These are phyloP conservation scores for Amniataba percoides DNA, from an alignment of 2,797 vertebrate species.

Conservation along the genomic window DNA sequence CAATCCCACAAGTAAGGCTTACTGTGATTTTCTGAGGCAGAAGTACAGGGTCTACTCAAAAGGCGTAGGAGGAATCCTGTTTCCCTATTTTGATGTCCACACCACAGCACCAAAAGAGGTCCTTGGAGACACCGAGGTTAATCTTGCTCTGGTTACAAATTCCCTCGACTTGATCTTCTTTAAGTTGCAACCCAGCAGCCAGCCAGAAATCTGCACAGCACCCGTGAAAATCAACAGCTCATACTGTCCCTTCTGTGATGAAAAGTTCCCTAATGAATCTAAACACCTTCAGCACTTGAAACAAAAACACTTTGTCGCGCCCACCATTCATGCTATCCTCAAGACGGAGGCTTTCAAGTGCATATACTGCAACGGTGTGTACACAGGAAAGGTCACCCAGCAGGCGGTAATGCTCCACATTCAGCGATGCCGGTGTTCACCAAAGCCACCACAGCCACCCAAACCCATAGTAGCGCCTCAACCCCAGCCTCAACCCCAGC, in stretches of 20 bases:
- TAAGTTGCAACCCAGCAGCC: slow-evolving; percentile 88
- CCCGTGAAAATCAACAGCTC: slow-evolving; percentile 75
- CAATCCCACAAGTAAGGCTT: slow-evolving; percentile 87
- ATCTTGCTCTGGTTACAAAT: slow-evolving; percentile 91
- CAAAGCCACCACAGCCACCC: slow-evolving; percentile 76
- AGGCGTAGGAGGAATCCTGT: slow-evolving; percentile 87
- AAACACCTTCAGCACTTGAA: slow-evolving; percentile 92
- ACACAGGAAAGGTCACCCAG: slow-evolving; percentile 95
- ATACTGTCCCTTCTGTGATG: slow-evolving; percentile 93
- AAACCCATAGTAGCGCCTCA: slow-evolving; percentile 32
- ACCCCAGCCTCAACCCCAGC: background rate
- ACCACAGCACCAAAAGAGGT: slow-evolving; percentile 90
- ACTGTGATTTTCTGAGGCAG: slow-evolving; percentile 90
- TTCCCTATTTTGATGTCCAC: slow-evolving; percentile 94
- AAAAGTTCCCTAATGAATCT: slow-evolving; percentile 86
- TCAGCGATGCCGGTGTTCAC: slow-evolving; percentile 92
- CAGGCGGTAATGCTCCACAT: slow-evolving; percentile 95
- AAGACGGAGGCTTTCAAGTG: slow-evolving; percentile 97
- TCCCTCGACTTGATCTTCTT: slow-evolving; percentile 90
- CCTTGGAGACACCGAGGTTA: slow-evolving; percentile 91
- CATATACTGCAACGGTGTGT: slow-evolving; percentile 97
- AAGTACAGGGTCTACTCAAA: slow-evolving; percentile 91
- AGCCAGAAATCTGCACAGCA: slow-evolving; percentile 73
- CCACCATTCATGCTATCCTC: slow-evolving; percentile 94
- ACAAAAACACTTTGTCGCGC: slow-evolving; percentile 94